Evolutionary conservation across 37 sponge, comb jelly and placozoan genomes (phyloP).

Genomic region (Aphrocallistes beatrix): DNA sequence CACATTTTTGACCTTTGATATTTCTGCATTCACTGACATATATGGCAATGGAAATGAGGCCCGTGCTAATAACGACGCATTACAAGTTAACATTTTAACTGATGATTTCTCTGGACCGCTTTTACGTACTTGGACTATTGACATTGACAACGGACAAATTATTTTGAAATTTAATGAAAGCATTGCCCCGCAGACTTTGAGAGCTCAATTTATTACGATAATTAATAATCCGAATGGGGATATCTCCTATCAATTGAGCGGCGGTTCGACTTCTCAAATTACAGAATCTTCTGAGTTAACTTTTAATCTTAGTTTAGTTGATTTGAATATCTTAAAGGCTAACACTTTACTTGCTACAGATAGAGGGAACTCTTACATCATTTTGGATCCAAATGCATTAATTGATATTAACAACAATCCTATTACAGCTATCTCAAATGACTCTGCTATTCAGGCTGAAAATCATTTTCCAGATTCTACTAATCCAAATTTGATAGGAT

Average conservation of each 20-base stretch:
- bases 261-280: background rate
- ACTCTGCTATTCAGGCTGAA: constrained; percentile 33
- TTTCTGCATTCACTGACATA: background rate
- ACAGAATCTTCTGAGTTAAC: background rate
- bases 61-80: background rate
- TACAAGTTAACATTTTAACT: background rate
- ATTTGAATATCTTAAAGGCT: background rate
- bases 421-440: constrained; percentile 22
- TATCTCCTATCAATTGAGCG: background rate
- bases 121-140: background rate
- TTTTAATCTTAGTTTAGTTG: background rate
- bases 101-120: background rate
- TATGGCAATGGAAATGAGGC: background rate
- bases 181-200: background rate
- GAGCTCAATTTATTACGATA: background rate
- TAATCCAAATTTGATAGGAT: constrained; percentile 42
- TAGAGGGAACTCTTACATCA: background rate
- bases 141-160: background rate
- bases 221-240: background rate
- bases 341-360: background rate
- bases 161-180: background rate
- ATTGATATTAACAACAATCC: constrained; percentile 42
- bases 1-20: background rate
- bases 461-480: constrained; percentile 44
- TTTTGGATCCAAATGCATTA: background rate